Evolutionary conservation across 2,888 invertebrate species (phyloP).

Genomic region (Oscheius sp.): DNA sequence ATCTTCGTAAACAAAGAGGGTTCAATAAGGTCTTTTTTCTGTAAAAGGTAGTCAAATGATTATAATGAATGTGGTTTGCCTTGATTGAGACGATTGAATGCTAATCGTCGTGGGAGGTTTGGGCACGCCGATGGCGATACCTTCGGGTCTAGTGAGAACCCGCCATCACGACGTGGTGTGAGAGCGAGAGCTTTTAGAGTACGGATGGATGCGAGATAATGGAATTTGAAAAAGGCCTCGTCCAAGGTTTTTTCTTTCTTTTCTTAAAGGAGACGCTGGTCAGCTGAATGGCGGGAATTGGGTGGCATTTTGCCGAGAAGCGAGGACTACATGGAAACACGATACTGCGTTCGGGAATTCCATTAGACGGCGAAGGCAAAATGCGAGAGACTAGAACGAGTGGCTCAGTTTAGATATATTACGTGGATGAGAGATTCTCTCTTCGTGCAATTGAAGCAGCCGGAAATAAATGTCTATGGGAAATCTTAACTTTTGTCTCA

Average conservation of each 20-base stretch:
- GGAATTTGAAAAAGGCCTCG: too few species aligned
- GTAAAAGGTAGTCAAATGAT: too few species aligned
- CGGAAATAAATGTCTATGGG: too few species aligned
- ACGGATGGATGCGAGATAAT: neutral
- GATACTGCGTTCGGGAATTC: constrained; percentile 76
- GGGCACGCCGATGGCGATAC: too few species aligned
- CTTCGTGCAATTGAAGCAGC: neutral
- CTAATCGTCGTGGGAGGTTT: neutral
- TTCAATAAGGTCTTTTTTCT: too few species aligned
- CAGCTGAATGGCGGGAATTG: constrained; percentile 18
- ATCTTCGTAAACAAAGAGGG: too few species aligned
- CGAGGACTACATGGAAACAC: constrained; percentile 77
- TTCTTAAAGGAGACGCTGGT: neutral
- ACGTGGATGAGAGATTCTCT: neutral
- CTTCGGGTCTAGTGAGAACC: too few species aligned
- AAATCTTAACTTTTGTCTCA: too few species aligned
- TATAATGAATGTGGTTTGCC: too few species aligned
- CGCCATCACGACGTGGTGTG: neutral
- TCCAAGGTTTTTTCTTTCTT: neutral
- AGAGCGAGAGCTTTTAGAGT: neutral
- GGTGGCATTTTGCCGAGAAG: constrained; percentile 73
- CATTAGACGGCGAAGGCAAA: constrained; percentile 33
- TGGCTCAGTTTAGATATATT: constrained; percentile 27
- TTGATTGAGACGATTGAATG: neutral
- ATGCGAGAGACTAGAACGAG: constrained; percentile 24